phyloP scores from a whole-genome alignment of 2,888 invertebrate species.

The Rhopalosiphum nymphaeae region DNA sequence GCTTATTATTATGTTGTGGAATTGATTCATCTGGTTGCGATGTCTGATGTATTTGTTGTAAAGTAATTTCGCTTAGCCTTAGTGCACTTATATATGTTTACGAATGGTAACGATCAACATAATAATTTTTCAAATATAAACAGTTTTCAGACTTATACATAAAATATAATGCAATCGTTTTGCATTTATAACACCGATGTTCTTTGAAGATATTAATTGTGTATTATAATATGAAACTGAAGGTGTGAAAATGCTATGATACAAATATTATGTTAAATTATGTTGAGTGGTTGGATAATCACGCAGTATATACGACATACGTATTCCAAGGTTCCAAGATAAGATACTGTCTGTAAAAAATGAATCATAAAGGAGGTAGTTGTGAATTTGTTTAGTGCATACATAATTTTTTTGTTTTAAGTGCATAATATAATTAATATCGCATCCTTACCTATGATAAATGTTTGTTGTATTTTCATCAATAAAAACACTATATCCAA shows the following conservation, averaged over 20 bases:
- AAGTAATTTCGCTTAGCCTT: not conserved
- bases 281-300: conserved; percentile 29
- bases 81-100: not conserved
- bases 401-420: not conserved
- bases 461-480: not conserved
- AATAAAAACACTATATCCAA: not conserved
- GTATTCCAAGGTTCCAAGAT: not conserved
- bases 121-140: not conserved
- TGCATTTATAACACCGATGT: not conserved
- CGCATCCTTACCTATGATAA: not conserved
- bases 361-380: not conserved
- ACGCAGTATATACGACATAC: not conserved
- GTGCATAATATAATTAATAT: not conserved
- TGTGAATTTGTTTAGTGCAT: not conserved
- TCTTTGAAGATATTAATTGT: not conserved
- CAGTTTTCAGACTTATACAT: not conserved
- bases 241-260: not conserved
- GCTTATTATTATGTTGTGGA: not conserved
- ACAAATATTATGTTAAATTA: conserved; percentile 1
- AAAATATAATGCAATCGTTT: not conserved
- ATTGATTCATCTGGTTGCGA: not conserved
- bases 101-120: not conserved
- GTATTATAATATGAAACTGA: not conserved
- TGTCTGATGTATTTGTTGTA: not conserved
- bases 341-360: not conserved